A percentile compares a stretch with the other conserved stretches of the same genome.
Conservation (phyloP, 2,797 vertebrate species). For the Rhabdophis nuchalis region DNA sequence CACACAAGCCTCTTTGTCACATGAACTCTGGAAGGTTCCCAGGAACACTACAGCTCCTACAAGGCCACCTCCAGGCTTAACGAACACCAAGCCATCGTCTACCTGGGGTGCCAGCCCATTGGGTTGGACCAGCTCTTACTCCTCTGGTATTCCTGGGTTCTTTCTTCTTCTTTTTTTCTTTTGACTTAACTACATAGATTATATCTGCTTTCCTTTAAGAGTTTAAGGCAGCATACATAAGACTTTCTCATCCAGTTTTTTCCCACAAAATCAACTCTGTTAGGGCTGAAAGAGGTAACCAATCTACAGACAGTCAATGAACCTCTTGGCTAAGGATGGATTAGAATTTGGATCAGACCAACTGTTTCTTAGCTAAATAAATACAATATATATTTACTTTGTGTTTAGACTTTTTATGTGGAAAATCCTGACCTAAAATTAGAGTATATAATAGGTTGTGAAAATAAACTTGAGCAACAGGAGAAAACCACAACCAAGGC, state of each 20-base stretch:
- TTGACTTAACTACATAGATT: neutral
- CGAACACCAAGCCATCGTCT: conserved; percentile 90
- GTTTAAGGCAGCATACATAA: neutral
- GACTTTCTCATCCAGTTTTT: neutral
- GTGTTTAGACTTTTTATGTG: neutral
- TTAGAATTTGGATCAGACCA: neutral
- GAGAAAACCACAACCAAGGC: neutral
- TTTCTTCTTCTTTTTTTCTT: neutral
- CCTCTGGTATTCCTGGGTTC: conserved; percentile 76
- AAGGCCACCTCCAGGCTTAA: conserved; percentile 91
- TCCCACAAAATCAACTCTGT: neutral
- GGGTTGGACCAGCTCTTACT: conserved; percentile 91
- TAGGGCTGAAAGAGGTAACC: neutral
- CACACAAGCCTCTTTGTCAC: conserved; percentile 90
- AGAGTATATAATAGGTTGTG: neutral
- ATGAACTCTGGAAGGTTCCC: conserved; percentile 97
- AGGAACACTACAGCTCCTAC: conserved; percentile 87
- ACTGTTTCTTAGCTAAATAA: neutral
- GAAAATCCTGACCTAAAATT: neutral
- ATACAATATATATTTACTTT: neutral
- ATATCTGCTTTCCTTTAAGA: neutral
- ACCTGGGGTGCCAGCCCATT: conserved; percentile 92
- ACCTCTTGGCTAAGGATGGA: neutral
- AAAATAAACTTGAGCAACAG: neutral
- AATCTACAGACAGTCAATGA: neutral